Percentiles rank a stretch among this genome's conserved stretches.
phyloP scores from a whole-genome alignment of 2,888 invertebrate species.

The Athetis lepigone region DNA sequence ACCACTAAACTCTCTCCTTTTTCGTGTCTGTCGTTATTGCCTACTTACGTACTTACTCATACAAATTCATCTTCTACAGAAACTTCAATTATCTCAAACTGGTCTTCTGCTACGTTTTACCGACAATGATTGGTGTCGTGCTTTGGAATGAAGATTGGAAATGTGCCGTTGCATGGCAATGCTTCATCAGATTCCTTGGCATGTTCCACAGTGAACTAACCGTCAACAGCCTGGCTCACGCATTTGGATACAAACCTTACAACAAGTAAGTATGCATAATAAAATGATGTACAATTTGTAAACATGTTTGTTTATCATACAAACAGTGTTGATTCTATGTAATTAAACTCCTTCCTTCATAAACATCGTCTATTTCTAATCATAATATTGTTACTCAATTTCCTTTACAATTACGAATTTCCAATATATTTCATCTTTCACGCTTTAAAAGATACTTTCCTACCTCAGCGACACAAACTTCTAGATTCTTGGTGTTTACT shows the following conservation, averaged over 20 bases:
- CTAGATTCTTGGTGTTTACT: too few relatives aligned
- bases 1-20: background rate
- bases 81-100: constrained; percentile 93
- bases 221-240: constrained; percentile 96
- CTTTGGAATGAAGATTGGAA: constrained; percentile 93
- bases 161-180: constrained; percentile 93
- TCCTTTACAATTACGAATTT: constrained; percentile 32
- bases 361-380: constrained; percentile 31
- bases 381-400: constrained; percentile 32
- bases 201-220: constrained; percentile 96
- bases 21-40: background rate
- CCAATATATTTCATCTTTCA: constrained; percentile 24
- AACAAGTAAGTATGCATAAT: constrained; percentile 78
- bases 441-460: constrained; percentile 10
- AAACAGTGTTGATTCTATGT: constrained; percentile 21
- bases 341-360: constrained; percentile 21
- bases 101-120: constrained; percentile 93
- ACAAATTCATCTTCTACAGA: constrained; percentile 73
- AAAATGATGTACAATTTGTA: constrained; percentile 10
- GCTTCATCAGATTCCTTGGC: constrained; percentile 93
- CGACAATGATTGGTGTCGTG: constrained; percentile 92
- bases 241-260: constrained; percentile 91
- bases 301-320: constrained; percentile 19
- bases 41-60: background rate
- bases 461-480: background rate